phyloP scores from a whole-genome alignment of 2,797 vertebrate genomes.

The Peromyscus attwateri region DNA sequence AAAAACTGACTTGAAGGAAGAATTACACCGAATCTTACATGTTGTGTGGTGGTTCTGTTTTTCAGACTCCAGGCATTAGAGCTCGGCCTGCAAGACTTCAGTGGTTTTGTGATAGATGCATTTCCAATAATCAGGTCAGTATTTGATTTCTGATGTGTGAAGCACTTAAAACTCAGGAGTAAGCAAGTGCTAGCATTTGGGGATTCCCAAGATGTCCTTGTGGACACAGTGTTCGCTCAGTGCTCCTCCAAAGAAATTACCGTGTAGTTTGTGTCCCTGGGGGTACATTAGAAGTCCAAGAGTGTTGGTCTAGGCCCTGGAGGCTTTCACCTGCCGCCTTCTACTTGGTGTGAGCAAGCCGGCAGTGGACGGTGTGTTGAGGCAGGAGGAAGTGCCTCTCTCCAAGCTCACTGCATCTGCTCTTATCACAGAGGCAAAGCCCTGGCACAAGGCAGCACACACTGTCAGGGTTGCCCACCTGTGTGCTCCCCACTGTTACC shows the following conservation, averaged over 20 bases:
- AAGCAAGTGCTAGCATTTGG: neutral
- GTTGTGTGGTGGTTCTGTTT: conserved; percentile 74
- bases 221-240: neutral
- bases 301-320: neutral
- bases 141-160: conserved; percentile 55
- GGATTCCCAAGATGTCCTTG: neutral
- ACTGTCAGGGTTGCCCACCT: neutral
- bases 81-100: conserved; percentile 91
- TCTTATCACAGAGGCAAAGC: neutral
- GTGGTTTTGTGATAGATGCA: conserved; percentile 95
- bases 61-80: conserved; percentile 95
- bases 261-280: neutral
- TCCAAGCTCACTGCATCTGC: neutral
- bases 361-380: neutral
- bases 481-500: neutral
- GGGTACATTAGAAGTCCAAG: neutral
- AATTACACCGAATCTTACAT: neutral
- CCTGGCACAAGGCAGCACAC: neutral
- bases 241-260: neutral
- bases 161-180: neutral
- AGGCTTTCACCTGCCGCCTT: neutral
- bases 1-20: neutral
- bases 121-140: conserved; percentile 91
- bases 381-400: neutral
- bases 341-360: neutral